Evolutionary conservation across 2,888 invertebrate species (phyloP), one percentile per base, ranked within the genome.

Genomic region (Abrostola tripartita): DNA sequence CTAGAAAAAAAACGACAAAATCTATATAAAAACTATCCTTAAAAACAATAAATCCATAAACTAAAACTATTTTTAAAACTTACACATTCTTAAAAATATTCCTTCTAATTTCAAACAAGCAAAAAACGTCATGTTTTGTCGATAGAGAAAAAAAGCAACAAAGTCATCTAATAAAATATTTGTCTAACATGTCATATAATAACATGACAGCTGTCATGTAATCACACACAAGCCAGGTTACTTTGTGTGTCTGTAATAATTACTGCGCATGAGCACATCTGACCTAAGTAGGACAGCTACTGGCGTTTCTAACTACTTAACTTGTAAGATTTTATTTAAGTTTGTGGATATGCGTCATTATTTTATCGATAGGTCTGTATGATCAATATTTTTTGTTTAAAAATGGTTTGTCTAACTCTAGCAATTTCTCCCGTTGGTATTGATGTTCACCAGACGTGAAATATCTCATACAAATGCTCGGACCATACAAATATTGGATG

Each of bases 101-200:
- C n/a, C 24, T 24, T 24, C 24, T 24, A 24, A 24, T 24, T 8
- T 5, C 10, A 37, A 10, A 14, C 7, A n/a, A 52, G 4, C n/a
- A 12, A 37, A 12, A 9, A 8, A 44, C 8, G 8, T 8, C 24
- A 24, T 24, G 9, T 47, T 47, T 24, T 47, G 14, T 47, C 24
- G 24, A 24, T 24, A 5, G 5, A 71, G 11, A 69, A 77, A 77
- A n/a, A 73, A 78, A 70, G 10, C 47, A 1, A 35, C 5, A 55
- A 59, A 36, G 71, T 76, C 78, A 78, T 69, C 69, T 68, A 76
- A 78, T 74, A 67, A 74, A 78, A 78, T 69, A 78, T 78, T 78
- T 69, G 78, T 74, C 62, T 65, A 69, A 60, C 58, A 59, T 78
- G 71, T 78, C 76, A 76, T 78, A 66, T 73, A 64, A 64, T 54